Evolutionary conservation across 2,888 invertebrate species (phyloP), one percentile per base, ranked within the genome.

Genomic region (Apomyelois bistriatella): DNA sequence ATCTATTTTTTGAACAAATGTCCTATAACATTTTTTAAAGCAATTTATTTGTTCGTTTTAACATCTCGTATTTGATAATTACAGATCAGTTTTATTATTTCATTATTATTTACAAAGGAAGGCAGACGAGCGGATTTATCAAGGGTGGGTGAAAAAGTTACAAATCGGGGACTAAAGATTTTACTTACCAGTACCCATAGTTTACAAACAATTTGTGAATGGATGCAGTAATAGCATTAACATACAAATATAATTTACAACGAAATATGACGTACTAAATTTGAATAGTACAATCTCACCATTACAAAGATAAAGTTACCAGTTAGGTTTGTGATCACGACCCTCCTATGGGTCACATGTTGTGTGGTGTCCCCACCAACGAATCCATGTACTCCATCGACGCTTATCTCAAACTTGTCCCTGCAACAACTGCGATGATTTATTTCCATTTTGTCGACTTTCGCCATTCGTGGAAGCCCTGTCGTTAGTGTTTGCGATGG

Each of bases 371-470:
- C 73, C 72, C 64, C 64, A 61, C 63, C 62, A 46, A 10, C 32
- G 61, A 66, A 77, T 78, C 74, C 75, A 70, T 72, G 76, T 75
- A 80, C 81, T 79, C 76, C 81, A 83, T 79, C 76, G 76, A 67
- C 68, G 68, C 76, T 82, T 87, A 86, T 85, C 85, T 77, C 65
- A 65, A 70, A 22, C 76, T 70, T 81, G 82, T 78, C 72, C 70
- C 62, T 73, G 68, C 70, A 66, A 72, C 67, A 61, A 65, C 65
- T 66, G 71, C 68, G 70, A 85, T 88, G 85, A 88, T 86, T 86
- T 88, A 88, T 86, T 66, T 71, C 64, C 72, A 71, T 70, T 70
- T 70, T 70, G 66, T 68, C 64, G 72, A 76, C 84, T 83, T 82
- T 84, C 85, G 72, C 78, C 72, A 62, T 78, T 75, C 76, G 68